A percentile compares a stretch with the other conserved stretches of the same genome.
These are phyloP conservation scores for Ctenoplectra terminalis DNA, from an alignment of 1,140 invertebrate species.

Conservation along the genomic window DNA sequence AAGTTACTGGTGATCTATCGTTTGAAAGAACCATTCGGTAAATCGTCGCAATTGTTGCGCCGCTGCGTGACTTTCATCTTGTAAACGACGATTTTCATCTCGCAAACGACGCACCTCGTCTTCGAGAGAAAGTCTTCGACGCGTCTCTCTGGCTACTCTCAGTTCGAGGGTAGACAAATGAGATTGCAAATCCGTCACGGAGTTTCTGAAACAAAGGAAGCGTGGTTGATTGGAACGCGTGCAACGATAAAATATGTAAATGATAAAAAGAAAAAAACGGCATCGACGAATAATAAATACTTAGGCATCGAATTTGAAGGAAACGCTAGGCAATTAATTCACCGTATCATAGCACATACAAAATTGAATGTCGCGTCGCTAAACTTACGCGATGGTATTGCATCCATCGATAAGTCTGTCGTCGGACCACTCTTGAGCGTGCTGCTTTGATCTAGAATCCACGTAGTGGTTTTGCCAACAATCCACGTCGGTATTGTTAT, in stretches of 20 bases:
- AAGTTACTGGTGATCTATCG: constrained; percentile 88
- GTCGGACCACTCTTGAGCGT: constrained; percentile 76
- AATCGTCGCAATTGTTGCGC: constrained; percentile 94
- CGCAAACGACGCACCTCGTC: constrained; percentile 90
- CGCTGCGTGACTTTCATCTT: constrained; percentile 94
- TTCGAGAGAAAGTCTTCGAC: constrained; percentile 85
- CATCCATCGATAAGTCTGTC: constrained; percentile 72
- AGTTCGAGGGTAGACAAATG: constrained; percentile 87
- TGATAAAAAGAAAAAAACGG: not conserved
- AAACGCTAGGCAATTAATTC: not conserved
- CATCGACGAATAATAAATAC: not conserved
- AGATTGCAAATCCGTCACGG: constrained; percentile 85
- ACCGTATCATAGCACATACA: not conserved
- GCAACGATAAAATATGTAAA: rapidly evolving
- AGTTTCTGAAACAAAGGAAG: constrained; percentile 69
- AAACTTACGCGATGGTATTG: constrained; percentile 73
- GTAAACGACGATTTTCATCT: constrained; percentile 92
- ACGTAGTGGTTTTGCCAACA: constrained; percentile 75
- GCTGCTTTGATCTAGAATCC: constrained; percentile 73
- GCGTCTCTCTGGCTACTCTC: constrained; percentile 86
- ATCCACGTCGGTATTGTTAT: constrained; percentile 72
- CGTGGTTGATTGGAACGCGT: not conserved
- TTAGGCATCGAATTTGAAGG: not conserved
- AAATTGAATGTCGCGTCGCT: not conserved
- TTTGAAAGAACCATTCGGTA: constrained; percentile 96